Base-by-base conservation (phyloP, 2,113 vertebrate genomes). In the Nicator chloris region DNA sequence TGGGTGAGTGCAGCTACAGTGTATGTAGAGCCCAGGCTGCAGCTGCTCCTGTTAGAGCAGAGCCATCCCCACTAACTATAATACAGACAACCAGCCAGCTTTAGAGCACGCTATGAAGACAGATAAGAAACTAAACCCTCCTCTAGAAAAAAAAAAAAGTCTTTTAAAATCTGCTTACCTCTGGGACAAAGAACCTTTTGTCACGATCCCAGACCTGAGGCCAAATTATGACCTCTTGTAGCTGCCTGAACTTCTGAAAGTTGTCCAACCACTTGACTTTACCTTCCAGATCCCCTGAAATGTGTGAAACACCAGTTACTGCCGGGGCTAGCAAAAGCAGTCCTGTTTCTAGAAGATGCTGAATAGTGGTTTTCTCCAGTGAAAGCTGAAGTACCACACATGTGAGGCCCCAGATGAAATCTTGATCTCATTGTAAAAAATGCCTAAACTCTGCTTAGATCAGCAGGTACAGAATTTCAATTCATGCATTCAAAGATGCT, bases 181-280 rank as follows among this genome's bases (percentile, higher is more conserved):
- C 99, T 60, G 99, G 99, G 76, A 99, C 93, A 88, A 99, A 99
- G 86, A 98, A 97, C 22, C 98, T 98, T 97, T 99, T 99, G 96
- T 99, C 98, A 95, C 97, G 97, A 92, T 99, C 98, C 99, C 99
- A 99, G n/a, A 99, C 96, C 22, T 98, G 98, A 92, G 98, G 98
- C 99, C 99, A 99, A 92, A 98, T 97, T 96, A 99, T 98, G 53
- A 98, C 96, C 82, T 99, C 99, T 79, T 98, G 98, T 73, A 99
- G 96, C 96, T 98, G 98, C 78, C 98, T 98, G 90, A 98, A 98
- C 93, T 99, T 99, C 97, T 99, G 99, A 93, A 99, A 99, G 96
- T 98, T 99, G 88, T 99, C 98, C 95, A 99, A 82, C 98, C 98
- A 99, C 90, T 99, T 99, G 63, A 99, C 99, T 97, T 99, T 99